phyloP scores from a whole-genome alignment of 2,888 invertebrate species.

The Drosophila barbarae region DNA sequence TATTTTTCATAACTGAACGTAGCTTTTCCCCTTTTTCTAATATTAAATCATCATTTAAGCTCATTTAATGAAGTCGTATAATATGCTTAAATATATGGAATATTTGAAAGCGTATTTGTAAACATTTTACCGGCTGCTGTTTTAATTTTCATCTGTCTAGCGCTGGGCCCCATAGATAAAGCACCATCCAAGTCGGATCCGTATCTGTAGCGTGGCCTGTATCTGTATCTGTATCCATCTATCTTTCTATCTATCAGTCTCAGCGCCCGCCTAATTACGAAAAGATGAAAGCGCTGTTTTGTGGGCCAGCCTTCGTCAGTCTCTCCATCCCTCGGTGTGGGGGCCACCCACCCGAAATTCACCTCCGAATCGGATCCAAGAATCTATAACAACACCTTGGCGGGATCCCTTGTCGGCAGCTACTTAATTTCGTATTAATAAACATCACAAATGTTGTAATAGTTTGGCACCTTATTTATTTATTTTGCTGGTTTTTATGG shows the following conservation, averaged over 20 bases:
- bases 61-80: not conserved
- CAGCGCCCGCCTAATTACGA: conserved; percentile 68
- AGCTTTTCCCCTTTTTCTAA: not conserved
- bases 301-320: conserved; percentile 35
- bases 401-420: conserved; percentile 45
- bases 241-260: conserved; percentile 64
- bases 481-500: conserved; percentile 51
- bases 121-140: conserved; percentile 56
- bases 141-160: conserved; percentile 66
- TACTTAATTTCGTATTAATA: conserved; percentile 73
- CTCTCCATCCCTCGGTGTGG: conserved; percentile 1
- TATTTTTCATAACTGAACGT: not conserved
- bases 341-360: conserved; percentile 51
- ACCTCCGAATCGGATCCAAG: not conserved
- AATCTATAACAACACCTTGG: conserved; percentile 53
- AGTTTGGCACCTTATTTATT: conserved; percentile 72
- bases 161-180: conserved; percentile 43
- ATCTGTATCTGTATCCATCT: conserved; percentile 39
- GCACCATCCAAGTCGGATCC: conserved; percentile 35
- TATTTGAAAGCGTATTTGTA: conserved; percentile 43
- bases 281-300: conserved; percentile 72
- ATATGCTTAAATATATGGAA: not conserved
- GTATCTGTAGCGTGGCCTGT: conserved; percentile 13
- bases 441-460: conserved; percentile 73
- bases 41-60: not conserved